Base-by-base conservation (phyloP, 2,113 vertebrate genomes). In the Oncorhynchus masou region DNA sequence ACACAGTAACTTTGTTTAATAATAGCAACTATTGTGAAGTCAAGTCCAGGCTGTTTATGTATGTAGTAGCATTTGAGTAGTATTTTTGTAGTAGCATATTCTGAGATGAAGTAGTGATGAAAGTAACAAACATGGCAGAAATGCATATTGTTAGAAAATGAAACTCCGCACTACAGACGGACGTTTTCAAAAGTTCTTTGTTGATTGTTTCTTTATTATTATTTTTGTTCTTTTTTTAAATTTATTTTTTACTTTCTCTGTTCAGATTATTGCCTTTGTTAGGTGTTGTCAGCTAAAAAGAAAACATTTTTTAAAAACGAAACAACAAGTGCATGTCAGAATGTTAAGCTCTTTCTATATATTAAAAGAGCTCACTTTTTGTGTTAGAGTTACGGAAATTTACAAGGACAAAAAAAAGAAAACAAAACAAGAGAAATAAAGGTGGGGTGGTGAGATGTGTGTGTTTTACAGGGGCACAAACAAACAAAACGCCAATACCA, bases 251-350 rank as follows among this genome's bases (percentile, higher is more conserved):
- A 11, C 39, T 66, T 74, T 75, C n/a, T 54, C 59, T 69, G n/a
- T 74, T 77, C 54, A 13, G 73, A 79, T 15, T 73, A 59, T 62
- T 72, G 54, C 51, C 31, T 76, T 76, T 73, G 57, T 79, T 59
- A 74, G 81, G 70, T 74, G 69, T 71, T 77, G 16, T 64, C 51
- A 75, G 69, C 39, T 24, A 70, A 75, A 29, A 20, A 27, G 27
- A 57, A 12, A 69, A 3, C 20, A 69, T 19, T 19, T 39, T 39
- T 27, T n/a, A 73, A 70, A 24, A 27, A 70, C 3, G 29, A 68
- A 62, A 60, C 48, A 62, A 70, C 49, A 83, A 73, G 62, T 73
- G 76, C 70, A 82, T 82, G 81, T 39, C 60, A 60, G 57, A 75
- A 60, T 79, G 77, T 83, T 64, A 74, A 60, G 19, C 39, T 79